Percentiles rank a stretch among this genome's conserved stretches.
Evolutionary conservation across 2,888 invertebrate species (phyloP).

Genomic region (Nowickia ferox): DNA sequence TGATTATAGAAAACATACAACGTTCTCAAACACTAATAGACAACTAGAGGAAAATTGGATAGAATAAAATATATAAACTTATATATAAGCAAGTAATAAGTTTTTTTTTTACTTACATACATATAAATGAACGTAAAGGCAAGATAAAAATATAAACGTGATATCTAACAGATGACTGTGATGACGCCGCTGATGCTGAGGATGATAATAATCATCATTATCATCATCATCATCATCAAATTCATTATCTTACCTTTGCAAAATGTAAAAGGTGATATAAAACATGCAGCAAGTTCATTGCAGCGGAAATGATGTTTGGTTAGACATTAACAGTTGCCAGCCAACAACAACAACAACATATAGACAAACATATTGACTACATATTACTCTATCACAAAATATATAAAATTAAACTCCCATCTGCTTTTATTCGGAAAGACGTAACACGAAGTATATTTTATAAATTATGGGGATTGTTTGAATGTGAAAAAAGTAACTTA

Average conservation of each 20-base stretch:
- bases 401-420: not conserved
- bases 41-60: constrained; percentile 11
- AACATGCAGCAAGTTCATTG: constrained; percentile 62
- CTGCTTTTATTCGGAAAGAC: not conserved
- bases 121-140: constrained; percentile 38
- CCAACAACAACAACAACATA: not conserved
- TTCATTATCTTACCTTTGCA: not conserved
- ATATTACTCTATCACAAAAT: not conserved
- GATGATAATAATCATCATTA: constrained; percentile 15
- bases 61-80: not conserved
- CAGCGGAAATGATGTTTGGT: constrained; percentile 68
- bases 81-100: not conserved
- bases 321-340: constrained; percentile 63
- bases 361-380: not conserved
- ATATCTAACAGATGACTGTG: constrained; percentile 57
- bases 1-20: constrained; percentile 62
- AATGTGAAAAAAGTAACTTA: too few species aligned
- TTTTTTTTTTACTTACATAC: not conserved
- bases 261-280: constrained; percentile 55
- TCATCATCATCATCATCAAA: constrained; percentile 15
- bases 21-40: constrained; percentile 41
- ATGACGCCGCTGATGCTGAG: constrained; percentile 14
- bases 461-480: too few species aligned
- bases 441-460: not conserved
- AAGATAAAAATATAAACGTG: constrained; percentile 60